These are phyloP conservation scores for Metopolophium dirhodum DNA, from an alignment of 1,140 invertebrate species.

Conservation along the genomic window DNA sequence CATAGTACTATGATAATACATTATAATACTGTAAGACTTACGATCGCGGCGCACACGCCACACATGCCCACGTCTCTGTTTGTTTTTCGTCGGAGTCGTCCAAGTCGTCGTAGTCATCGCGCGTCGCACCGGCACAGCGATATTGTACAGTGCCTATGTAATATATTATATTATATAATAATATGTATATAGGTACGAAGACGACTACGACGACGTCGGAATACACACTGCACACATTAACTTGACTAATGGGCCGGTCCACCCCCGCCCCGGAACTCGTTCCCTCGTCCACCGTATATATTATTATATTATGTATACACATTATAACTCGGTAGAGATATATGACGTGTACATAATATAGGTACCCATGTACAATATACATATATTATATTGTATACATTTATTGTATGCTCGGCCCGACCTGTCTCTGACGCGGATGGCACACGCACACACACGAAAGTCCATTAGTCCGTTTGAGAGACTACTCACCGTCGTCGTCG, in stretches of 20 bases:
- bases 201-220: neutral
- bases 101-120: neutral
- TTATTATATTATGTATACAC: neutral
- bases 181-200: neutral
- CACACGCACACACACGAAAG: neutral
- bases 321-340: neutral
- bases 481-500: neutral
- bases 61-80: neutral
- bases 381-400: too few species aligned
- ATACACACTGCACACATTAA: slow-evolving; percentile 15
- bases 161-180: neutral
- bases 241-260: slow-evolving; percentile 39
- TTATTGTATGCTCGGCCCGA: neutral
- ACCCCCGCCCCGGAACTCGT: neutral
- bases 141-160: neutral
- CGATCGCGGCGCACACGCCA: too few species aligned
- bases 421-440: neutral
- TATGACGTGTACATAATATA: neutral
- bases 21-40: neutral
- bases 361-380: neutral
- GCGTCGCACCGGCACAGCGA: too few species aligned
- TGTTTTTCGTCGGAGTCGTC: neutral
- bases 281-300: neutral
- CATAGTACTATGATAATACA: too few species aligned
- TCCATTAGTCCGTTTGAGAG: slow-evolving; percentile 19